phyloP scores from a whole-genome alignment of 2,888 invertebrate genomes.

The Tryphoninae sp. region DNA sequence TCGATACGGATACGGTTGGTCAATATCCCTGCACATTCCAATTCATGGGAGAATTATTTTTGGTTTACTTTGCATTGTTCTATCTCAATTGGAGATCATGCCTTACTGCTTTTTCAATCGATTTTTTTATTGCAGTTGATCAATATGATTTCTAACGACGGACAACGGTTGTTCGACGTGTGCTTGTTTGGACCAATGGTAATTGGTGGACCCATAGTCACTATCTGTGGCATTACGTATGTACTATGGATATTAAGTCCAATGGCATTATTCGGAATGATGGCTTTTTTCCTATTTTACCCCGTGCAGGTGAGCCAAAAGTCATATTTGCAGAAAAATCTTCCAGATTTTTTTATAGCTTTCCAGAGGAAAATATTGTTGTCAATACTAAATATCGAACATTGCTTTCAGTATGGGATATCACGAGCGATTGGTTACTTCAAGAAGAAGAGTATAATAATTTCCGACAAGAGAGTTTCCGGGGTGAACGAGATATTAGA shows the following conservation, averaged over 20 bases:
- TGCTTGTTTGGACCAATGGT: constrained; percentile 82
- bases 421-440: constrained; percentile 80
- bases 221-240: constrained; percentile 82
- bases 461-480: constrained; percentile 80
- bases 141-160: constrained; percentile 84
- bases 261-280: constrained; percentile 82
- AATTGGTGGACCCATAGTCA: constrained; percentile 83
- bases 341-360: too few species aligned
- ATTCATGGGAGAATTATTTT: too few species aligned
- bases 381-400: background rate
- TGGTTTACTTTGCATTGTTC: too few species aligned
- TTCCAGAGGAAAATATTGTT: background rate
- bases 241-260: constrained; percentile 82
- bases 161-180: constrained; percentile 83
- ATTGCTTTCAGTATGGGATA: constrained; percentile 78
- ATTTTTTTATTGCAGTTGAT: constrained; percentile 81
- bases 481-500: constrained; percentile 84
- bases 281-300: constrained; percentile 82
- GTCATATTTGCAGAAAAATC: background rate
- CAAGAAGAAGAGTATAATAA: constrained; percentile 68
- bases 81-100: too few species aligned
- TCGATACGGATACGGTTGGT: too few species aligned
- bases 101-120: background rate
- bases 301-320: constrained; percentile 82
- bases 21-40: too few species aligned